Conservation (phyloP, 2,113 vertebrate genomes). For the Urocolius indicus region DNA sequence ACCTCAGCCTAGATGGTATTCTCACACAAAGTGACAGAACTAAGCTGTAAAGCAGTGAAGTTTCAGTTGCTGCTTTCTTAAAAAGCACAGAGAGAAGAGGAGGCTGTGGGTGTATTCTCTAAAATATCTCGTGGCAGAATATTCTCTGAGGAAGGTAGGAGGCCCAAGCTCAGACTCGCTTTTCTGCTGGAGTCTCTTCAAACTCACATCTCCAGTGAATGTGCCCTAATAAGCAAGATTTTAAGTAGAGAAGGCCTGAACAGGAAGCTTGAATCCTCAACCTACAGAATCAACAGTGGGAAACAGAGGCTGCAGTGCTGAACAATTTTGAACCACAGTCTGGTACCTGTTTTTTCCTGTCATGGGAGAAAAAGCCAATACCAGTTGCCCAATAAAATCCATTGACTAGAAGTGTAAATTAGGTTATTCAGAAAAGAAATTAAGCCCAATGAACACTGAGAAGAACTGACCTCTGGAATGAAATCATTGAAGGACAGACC, state of each 20-base stretch:
- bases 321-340: neutral
- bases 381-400: neutral
- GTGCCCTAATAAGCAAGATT: neutral
- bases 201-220: neutral
- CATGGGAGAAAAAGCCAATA: neutral
- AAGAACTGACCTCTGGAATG: neutral
- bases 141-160: slow-evolving; percentile 16
- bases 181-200: neutral
- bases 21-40: neutral
- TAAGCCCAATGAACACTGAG: neutral
- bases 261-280: neutral
- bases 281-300: neutral
- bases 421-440: neutral
- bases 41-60: neutral
- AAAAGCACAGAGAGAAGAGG: slow-evolving; percentile 7
- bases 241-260: neutral
- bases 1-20: neutral
- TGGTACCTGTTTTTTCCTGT: neutral
- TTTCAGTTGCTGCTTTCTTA: slow-evolving; percentile 14
- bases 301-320: neutral
- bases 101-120: slow-evolving; percentile 25
- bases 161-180: slow-evolving; percentile 12
- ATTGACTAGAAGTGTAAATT: neutral
- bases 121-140: slow-evolving; percentile 8
- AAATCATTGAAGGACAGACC: neutral